Conservation (phyloP, 2,888 invertebrate species). For the Leptopilina myrica region DNA sequence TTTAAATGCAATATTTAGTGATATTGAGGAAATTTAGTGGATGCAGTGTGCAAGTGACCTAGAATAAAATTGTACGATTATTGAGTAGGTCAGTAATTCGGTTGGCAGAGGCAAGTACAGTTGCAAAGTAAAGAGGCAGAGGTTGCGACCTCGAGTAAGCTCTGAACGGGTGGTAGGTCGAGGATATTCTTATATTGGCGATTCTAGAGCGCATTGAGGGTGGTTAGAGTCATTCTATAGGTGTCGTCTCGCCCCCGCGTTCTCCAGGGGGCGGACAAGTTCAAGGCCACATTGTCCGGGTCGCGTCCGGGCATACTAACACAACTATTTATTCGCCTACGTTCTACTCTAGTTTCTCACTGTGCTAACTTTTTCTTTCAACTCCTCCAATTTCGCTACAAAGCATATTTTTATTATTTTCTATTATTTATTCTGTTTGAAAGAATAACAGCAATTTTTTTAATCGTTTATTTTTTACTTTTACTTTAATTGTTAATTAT, state of each 20-base stretch:
- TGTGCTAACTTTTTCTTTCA: neutral
- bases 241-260: slow-evolving; percentile 6
- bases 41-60: slow-evolving; percentile 3
- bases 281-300: slow-evolving; percentile 68
- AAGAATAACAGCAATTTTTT: too few relatives aligned
- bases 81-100: slow-evolving; percentile 62
- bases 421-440: too few relatives aligned
- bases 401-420: too few relatives aligned
- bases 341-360: slow-evolving; percentile 47
- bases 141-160: slow-evolving; percentile 57
- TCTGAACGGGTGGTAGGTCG: slow-evolving; percentile 47
- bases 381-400: neutral
- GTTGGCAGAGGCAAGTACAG: slow-evolving; percentile 45
- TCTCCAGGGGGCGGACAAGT: slow-evolving; percentile 64
- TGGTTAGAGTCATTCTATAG: slow-evolving; percentile 42
- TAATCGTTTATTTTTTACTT: too few relatives aligned
- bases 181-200: slow-evolving; percentile 53
- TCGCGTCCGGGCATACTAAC: slow-evolving; percentile 68
- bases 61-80: slow-evolving; percentile 38
- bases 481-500: too few relatives aligned
- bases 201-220: slow-evolving; percentile 40
- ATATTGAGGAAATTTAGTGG: slow-evolving; percentile 1
- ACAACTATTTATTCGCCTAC: slow-evolving; percentile 61
- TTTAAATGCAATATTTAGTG: neutral
- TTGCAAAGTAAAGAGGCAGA: slow-evolving; percentile 45